phyloP scores from a whole-genome alignment of 1,140 invertebrate genomes.

The Choristoneura fumiferana region DNA sequence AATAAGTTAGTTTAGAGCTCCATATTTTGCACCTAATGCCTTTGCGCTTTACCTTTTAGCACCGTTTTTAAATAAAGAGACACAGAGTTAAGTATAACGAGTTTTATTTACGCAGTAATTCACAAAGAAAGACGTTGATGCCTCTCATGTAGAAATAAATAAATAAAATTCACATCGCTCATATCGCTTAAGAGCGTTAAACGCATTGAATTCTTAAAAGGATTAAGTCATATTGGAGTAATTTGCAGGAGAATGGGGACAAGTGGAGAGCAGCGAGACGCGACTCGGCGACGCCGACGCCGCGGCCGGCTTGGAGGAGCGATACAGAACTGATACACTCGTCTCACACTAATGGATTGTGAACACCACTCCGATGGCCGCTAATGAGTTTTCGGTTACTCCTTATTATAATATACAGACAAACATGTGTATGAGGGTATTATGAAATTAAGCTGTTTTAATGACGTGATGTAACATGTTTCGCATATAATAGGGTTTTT shows the following conservation, averaged over 20 bases:
- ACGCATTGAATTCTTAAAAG: constrained; percentile 57
- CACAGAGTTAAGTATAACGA: no score
- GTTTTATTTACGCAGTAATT: no score
- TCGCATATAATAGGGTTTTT: no score
- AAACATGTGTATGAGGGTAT: not conserved
- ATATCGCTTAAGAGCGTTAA: constrained; percentile 26
- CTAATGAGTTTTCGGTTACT: constrained; percentile 20
- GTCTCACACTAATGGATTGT: constrained; percentile 41
- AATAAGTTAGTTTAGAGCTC: no score
- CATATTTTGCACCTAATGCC: no score
- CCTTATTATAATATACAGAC: constrained; percentile 21
- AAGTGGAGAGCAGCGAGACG: constrained; percentile 44
- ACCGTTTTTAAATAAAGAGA: no score
- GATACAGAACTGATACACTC: not conserved
- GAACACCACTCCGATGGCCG: constrained; percentile 29
- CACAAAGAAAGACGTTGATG: no score
- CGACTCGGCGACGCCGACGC: constrained; percentile 52
- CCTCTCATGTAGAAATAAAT: no score
- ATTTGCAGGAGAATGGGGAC: constrained; percentile 64
- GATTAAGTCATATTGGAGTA: constrained; percentile 67
- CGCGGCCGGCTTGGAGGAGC: not conserved
- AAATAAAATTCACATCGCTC: no score
- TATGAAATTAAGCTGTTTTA: not conserved
- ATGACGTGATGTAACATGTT: no score
- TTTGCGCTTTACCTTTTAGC: no score